phyloP scores from a whole-genome alignment of 2,888 invertebrate genomes.

The Hoplodrina ambigua region DNA sequence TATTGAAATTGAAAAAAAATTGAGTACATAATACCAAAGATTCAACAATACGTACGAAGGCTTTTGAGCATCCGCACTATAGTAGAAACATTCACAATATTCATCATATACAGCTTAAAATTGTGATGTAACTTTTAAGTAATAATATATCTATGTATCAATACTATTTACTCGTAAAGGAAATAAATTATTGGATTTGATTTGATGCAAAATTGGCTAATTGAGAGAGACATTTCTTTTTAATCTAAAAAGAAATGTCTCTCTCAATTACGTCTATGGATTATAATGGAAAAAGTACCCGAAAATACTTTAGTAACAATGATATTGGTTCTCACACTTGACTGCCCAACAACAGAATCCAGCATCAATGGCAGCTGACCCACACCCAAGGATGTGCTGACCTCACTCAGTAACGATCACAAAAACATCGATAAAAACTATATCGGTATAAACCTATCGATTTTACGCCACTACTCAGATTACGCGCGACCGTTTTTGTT shows the following conservation, averaged over 20 bases:
- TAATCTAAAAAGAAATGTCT: too few species aligned
- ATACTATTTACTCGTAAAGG: too few species aligned
- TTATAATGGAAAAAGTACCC: not conserved
- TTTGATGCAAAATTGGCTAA: too few species aligned
- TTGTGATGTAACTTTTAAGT: not conserved
- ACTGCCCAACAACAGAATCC: constrained; percentile 38
- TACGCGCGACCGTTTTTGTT: constrained; percentile 56
- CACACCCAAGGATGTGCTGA: constrained; percentile 61
- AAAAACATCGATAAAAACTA: constrained; percentile 59
- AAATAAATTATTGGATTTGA: too few species aligned
- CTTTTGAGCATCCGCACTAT: too few species aligned
- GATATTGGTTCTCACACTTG: constrained; percentile 25
- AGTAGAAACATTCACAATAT: not conserved
- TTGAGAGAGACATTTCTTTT: too few species aligned
- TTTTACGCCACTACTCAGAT: constrained; percentile 59
- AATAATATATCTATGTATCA: too few species aligned
- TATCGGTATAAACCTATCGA: constrained; percentile 50
- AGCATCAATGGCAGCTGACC: constrained; percentile 58
- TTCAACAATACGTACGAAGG: too few species aligned
- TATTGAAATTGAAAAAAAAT: too few species aligned
- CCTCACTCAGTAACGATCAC: constrained; percentile 49
- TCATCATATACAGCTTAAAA: not conserved
- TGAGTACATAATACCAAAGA: too few species aligned
- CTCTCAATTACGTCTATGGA: too few species aligned
- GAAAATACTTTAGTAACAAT: not conserved